Base-by-base conservation (phyloP, 2,113 vertebrate species). In the Stigmatopora nigra region DNA sequence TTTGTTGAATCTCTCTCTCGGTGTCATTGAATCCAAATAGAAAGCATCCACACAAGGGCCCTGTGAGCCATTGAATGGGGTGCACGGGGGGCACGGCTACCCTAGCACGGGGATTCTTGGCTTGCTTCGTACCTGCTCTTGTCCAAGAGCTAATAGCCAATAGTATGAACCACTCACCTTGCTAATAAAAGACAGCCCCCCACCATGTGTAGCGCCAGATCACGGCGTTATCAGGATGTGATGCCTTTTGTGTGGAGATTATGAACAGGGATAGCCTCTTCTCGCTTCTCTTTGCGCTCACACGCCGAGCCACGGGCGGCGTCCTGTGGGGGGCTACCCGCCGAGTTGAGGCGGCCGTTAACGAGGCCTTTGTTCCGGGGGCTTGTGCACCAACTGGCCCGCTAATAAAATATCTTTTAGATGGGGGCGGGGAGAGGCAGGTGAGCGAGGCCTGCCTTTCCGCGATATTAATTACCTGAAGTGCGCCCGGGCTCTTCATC, bases 191-290 rank as follows among this genome's bases (percentile, higher is more conserved):
- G 93, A 93, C 92, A 92, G 90, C 90, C 92, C 92, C 93, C 94
- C 90, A 31, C 25, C 25, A 31, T 31, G 93, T 92, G 93, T 93
- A 94, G 94, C 95, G 93, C 90, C 92, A 97, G 96, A 98, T 97
- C 94, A 94, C 91, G 93, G 77, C 70, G 92, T 94, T 98, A 97
- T 98, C 97, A 94, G 96, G 96, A 98, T 97, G 25, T 31, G 97
- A 99, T 97, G 95, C 95, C 94, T 97, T 96, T 96, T 96, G 94
- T 94, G 94, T 78, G 91, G 85, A 99, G 95, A 96, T 99, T 97
- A 99, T 97, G 94, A 95, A 92, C 92, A 90, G 90, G 93, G 93
- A 93, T 93, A 91, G 93, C 88, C 93, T 93, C 94, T 92, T 92
- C 86, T 92, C 91, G 89, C 92, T 91, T 73, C 75, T 79, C 76